These are phyloP conservation scores for Macaca fascicularis DNA, from an alignment of 2,113 vertebrate species.

Conservation along the genomic window T2T-MFA8v1.1 NC_088378.1:86925001-86925500, in stretches of 20 bases:
- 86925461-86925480: no score
- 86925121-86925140: constrained; percentile 19
- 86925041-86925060: neutral
- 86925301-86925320: neutral
- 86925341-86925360: no score
- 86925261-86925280: neutral
- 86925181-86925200: neutral
- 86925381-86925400: no score
- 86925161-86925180: neutral
- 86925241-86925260: constrained; percentile 2
- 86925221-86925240: neutral
- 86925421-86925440: no score
- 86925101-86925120: neutral
- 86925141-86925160: neutral
- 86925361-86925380: no score
- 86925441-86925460: no score
- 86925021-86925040: neutral
- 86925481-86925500: no score
- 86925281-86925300: neutral
- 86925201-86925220: neutral
- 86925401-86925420: no score
- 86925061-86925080: constrained; percentile 19
- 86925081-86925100: neutral
- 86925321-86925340: no score
- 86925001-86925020: neutral